Conservation (phyloP, 2,888 invertebrate species). For the Machimus rusticus region DNA sequence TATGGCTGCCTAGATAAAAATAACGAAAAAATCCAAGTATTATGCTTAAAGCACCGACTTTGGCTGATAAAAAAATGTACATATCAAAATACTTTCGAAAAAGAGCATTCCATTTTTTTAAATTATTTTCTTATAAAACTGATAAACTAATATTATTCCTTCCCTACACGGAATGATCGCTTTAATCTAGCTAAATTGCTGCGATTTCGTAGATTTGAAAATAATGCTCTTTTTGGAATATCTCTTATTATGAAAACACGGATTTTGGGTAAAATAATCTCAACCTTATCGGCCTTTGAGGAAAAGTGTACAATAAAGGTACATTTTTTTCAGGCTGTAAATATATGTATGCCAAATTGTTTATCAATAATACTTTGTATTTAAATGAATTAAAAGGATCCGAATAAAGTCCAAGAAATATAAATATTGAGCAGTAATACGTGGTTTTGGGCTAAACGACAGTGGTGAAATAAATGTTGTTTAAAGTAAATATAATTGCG, state of each 20-base stretch:
- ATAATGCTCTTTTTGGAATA: neutral
- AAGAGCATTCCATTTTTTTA: no score
- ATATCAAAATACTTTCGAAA: neutral
- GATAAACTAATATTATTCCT: no score
- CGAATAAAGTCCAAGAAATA: no score
- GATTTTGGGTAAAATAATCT: neutral
- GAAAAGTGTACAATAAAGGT: neutral
- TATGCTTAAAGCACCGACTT: neutral
- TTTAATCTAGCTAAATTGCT: neutral
- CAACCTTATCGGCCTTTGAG: neutral
- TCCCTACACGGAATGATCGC: no score
- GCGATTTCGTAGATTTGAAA: neutral
- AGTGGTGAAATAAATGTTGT: no score
- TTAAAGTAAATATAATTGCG: no score
- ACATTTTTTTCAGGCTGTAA: neutral
- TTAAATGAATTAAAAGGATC: no score
- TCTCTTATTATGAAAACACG: neutral
- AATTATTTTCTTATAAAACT: no score
- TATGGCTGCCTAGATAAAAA: neutral
- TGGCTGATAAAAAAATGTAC: neutral
- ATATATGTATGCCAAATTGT: no score
- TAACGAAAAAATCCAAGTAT: neutral
- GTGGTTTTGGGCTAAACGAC: no score
- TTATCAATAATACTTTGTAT: no score
- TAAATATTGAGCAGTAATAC: no score